Base-by-base conservation (phyloP, 2,113 vertebrate genomes). In the Potamarius usumacintae region DNA sequence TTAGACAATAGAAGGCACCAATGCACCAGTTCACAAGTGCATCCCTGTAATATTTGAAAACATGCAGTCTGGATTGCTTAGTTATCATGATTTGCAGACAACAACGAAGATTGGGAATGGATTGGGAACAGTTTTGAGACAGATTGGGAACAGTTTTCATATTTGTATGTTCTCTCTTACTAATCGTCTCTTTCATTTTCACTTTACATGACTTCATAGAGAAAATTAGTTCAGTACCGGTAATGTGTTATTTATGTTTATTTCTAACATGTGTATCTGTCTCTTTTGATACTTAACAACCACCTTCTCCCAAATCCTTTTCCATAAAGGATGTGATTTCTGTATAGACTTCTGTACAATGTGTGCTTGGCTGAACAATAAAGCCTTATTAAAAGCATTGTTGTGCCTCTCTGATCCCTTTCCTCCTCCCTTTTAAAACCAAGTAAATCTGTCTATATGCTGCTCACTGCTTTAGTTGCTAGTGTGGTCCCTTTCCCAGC, bases 281-380 rank as follows among this genome's bases (percentile, higher is more conserved):
- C 14, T 80, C 50, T 62, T 50, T 11, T 65, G 60, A 62, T 58
- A 63, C 34, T 11, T 25, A 71, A 17, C 67, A 34, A 34, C 65
- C 27, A 71, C 25, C 11, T 42, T 14, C 10, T 22, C 52, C 20
- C 22, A 85, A 74, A 76, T 57, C 42, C 55, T 63, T 17, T 85
- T 62, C 22, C 8, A n/a, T 74, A 58, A 58, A 74, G 12, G 48
- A 67, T 15, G 6, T 76, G 58, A 77, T 52, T 79, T 52, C 52
- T 27, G 52, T 18, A 42, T 58, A 60, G 27, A 22, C 17, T 48
- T 62, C 30, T 50, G 20, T 78, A 85, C 50, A 65, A 53, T 53
- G 34, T 65, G 22, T 85, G 17, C 74, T 78, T 87, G 86, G 27
- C 30, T 50, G 78, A 86, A 58, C 25, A 82, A 87, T 87, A 82